These are phyloP conservation scores for Boloria euphrosyne DNA, from an alignment of 2,888 invertebrate species.

Conservation along the genomic window DNA sequence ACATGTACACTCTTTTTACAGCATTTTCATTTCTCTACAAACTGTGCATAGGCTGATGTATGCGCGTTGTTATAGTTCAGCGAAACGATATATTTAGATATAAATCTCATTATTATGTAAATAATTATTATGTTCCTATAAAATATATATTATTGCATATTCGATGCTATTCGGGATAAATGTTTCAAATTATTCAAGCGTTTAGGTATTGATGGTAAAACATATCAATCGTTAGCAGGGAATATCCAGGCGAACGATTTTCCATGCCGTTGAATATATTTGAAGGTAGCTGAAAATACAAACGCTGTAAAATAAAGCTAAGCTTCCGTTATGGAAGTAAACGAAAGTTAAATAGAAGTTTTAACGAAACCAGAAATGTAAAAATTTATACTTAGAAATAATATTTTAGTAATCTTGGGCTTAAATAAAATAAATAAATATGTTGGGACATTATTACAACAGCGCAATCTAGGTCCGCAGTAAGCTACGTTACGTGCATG, in stretches of 20 bases:
- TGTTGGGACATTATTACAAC: no score
- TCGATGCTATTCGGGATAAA: neutral
- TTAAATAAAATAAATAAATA: no score
- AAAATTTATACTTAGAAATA: no score
- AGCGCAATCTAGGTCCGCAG: no score
- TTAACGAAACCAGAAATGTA: no score
- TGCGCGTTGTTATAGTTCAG: neutral
- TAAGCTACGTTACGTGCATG: no score
- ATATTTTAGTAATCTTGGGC: no score
- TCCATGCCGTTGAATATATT: slow-evolving; percentile 37
- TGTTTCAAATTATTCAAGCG: slow-evolving; percentile 16
- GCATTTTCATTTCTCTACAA: slow-evolving; percentile 23
- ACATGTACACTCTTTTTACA: slow-evolving; percentile 24
- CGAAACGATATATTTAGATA: neutral
- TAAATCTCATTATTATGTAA: neutral
- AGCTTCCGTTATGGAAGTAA: slow-evolving; percentile 4
- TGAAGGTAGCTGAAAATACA: slow-evolving; percentile 28
- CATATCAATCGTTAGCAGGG: slow-evolving; percentile 26
- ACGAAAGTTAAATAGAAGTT: slow-evolving; percentile 11
- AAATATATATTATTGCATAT: no score
- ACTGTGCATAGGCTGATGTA: slow-evolving; percentile 5
- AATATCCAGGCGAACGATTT: slow-evolving; percentile 36
- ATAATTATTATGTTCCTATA: no score
- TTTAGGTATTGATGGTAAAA: slow-evolving; percentile 21
- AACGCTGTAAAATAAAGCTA: slow-evolving; percentile 4